Evolutionary conservation across 2,113 vertebrate genomes (phyloP), one percentile per base, ranked within the genome.

Genomic region (Oreotrochilus melanogaster): DNA sequence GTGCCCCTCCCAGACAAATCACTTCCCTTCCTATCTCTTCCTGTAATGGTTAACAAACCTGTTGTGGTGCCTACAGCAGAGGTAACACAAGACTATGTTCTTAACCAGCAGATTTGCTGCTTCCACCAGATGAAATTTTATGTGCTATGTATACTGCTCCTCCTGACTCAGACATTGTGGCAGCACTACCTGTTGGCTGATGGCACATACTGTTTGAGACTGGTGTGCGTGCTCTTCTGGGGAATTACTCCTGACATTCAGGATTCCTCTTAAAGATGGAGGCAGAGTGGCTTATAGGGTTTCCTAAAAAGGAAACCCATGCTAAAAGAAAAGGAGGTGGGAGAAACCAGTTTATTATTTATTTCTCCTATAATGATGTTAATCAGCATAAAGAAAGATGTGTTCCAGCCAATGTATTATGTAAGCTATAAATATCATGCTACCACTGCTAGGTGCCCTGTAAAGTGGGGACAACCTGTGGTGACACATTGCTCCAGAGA

Each of bases 101-200:
- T 61, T 53, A 53, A 78, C 1, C 9, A 58, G 39, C 5, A 47
- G 31, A 53, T 82, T 23, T 71, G 56, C 33, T 56, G 56, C 56
- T 81, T 86, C 50, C 23, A 57, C 35, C 50, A 3, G 10, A 14
- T 57, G 51, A 37, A 2, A 15, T 31, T 10, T 43, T 85, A 6
- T 18, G 47, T 27, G 28, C 16, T 71, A 30, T 35, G 28, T 8
- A 82, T 45, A 19, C 37, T 80, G 27, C 1, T 54, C 8, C 50
- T 86, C 23, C 37, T 47, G 33, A 33, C 42, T 70, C 51, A 54
- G 37, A 16, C 13, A 22, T 1, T 24, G 33, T 19, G 23, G 19
- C 0, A 18, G 27, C 11, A 17, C 62, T 24, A 54, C 15, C 2
- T 72, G 43, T 7, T 0, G 0, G 18, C 31, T 7, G 8, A 47